These are phyloP conservation scores for Zygaena filipendulae DNA, from an alignment of 2,888 invertebrate species.

Conservation along the genomic window DNA sequence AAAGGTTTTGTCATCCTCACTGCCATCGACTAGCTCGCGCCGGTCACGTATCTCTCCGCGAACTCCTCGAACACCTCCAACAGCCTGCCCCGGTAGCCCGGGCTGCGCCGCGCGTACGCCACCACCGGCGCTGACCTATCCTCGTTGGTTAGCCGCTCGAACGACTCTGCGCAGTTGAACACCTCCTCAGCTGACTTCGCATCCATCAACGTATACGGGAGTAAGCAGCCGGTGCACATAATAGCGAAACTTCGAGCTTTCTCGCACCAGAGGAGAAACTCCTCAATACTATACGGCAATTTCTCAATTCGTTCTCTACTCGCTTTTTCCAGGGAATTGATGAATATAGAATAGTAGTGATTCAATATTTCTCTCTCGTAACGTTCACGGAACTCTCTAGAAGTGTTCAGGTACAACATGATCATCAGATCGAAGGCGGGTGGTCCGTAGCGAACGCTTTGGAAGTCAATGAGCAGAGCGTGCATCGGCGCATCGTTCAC, in stretches of 20 bases:
- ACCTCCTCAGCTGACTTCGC: background rate
- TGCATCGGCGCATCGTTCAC: constrained; percentile 26
- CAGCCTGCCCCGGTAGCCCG: background rate
- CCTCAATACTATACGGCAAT: constrained; percentile 9
- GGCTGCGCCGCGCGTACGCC: background rate
- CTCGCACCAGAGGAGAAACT: background rate
- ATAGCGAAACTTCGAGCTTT: background rate
- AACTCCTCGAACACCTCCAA: background rate
- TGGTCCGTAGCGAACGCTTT: constrained; percentile 41
- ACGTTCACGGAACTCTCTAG: constrained; percentile 27
- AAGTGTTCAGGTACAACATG: constrained; percentile 36
- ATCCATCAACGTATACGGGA: background rate
- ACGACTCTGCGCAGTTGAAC: background rate
- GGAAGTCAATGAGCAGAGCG: constrained; percentile 43
- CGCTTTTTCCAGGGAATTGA: constrained; percentile 21
- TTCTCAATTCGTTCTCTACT: constrained; percentile 24
- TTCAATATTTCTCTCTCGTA: constrained; percentile 27
- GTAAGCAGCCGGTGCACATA: background rate
- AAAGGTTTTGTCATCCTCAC: too few species aligned
- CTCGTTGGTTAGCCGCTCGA: background rate
- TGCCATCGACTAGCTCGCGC: too few species aligned
- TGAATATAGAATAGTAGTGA: constrained; percentile 33
- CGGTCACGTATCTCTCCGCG: background rate
- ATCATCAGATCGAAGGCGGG: constrained; percentile 44
- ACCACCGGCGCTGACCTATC: background rate